Conservation (phyloP, 2,797 vertebrate genomes). For the Amniataba percoides region DNA sequence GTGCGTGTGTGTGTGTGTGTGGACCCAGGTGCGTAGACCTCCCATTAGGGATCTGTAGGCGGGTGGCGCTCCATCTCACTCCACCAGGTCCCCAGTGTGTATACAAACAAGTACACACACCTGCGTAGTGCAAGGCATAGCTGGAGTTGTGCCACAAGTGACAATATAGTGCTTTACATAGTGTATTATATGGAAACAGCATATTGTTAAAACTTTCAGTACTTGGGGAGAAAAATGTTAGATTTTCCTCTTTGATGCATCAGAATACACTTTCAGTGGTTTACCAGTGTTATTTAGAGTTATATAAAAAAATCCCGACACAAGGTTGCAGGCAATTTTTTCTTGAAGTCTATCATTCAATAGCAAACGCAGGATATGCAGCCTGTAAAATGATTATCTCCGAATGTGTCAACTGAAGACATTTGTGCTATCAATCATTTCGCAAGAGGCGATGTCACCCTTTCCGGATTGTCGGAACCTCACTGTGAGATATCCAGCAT, state of each 20-base stretch:
- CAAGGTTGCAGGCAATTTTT: slow-evolving; percentile 39
- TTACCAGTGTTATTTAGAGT: slow-evolving; percentile 40
- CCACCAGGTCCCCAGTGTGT: slow-evolving; percentile 59
- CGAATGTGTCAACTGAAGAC: slow-evolving; percentile 51
- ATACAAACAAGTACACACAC: slow-evolving; percentile 63
- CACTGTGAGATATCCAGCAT: slow-evolving; percentile 33
- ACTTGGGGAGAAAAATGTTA: not conserved
- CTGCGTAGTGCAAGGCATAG: slow-evolving; percentile 52
- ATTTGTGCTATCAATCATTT: slow-evolving; percentile 62
- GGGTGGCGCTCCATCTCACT: slow-evolving; percentile 74
- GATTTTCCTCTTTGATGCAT: slow-evolving; percentile 7
- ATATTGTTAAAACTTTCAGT: slow-evolving; percentile 1
- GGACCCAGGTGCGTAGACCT: slow-evolving; percentile 80
- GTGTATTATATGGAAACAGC: slow-evolving; percentile 1
- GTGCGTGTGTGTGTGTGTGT: slow-evolving; percentile 49
- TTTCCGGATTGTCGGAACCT: slow-evolving; percentile 35
- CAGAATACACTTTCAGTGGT: slow-evolving; percentile 23
- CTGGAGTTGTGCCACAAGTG: slow-evolving; percentile 56
- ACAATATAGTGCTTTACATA: slow-evolving; percentile 7
- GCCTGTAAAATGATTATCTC: slow-evolving; percentile 53
- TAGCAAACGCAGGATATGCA: slow-evolving; percentile 37
- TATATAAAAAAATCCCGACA: slow-evolving; percentile 24
- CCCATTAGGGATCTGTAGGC: slow-evolving; percentile 77
- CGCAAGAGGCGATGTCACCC: slow-evolving; percentile 24
- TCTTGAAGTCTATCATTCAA: slow-evolving; percentile 47